A percentile compares a stretch with the other conserved stretches of the same genome.
Evolutionary conservation across 1,140 invertebrate species (phyloP).

Genomic region (Brachystomella parvula): DNA sequence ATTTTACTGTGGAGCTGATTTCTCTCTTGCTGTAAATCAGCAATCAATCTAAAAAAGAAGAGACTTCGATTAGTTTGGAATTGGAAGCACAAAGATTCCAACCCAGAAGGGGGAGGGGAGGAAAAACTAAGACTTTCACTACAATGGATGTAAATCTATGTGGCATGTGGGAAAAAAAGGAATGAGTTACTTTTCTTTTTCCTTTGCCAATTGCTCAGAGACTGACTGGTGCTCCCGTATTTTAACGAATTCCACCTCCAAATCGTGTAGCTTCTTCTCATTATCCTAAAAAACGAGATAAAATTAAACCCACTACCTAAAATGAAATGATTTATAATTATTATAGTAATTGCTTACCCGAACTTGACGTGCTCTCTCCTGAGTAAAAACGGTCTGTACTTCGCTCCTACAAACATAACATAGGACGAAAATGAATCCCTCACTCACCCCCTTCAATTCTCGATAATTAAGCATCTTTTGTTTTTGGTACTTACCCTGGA

Average conservation of each 20-base stretch:
- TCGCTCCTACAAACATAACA: conserved; percentile 27
- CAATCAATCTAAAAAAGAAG: background rate
- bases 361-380: conserved; percentile 14
- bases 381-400: conserved; percentile 32
- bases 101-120: too few relatives aligned
- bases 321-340: background rate
- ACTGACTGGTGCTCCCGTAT: background rate
- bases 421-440: too few relatives aligned
- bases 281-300: conserved; percentile 7
- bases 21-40: background rate
- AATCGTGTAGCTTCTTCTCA: background rate
- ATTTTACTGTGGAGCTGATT: background rate
- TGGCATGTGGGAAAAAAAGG: too few relatives aligned
- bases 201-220: background rate
- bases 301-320: background rate
- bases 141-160: too few relatives aligned
- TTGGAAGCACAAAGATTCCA: too few relatives aligned
- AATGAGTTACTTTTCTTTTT: conserved; percentile 10
- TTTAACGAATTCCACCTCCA: background rate
- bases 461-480: too few relatives aligned
- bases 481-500: conserved; percentile 18
- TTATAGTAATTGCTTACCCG: conserved; percentile 8
- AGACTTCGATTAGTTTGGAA: background rate
- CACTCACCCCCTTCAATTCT: too few relatives aligned
- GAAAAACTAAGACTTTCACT: too few relatives aligned